A percentile compares a stretch with the other conserved stretches of the same genome.
phyloP scores from a whole-genome alignment of 2,797 vertebrate species.

The Choloepus didactylus region DNA sequence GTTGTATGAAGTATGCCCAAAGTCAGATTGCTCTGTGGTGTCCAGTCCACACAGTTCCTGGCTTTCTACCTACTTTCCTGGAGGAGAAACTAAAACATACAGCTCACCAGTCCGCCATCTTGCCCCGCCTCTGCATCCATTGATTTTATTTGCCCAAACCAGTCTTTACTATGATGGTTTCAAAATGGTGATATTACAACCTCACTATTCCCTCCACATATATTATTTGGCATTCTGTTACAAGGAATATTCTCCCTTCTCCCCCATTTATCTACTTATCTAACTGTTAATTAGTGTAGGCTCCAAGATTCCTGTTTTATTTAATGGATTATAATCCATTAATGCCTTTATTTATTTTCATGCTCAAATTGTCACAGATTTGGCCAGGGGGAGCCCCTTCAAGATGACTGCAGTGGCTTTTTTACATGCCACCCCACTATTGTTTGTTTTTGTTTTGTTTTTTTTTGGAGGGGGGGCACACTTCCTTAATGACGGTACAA shows the following conservation, averaged over 20 bases:
- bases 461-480: not conserved
- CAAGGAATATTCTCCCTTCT: not conserved
- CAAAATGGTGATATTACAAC: not conserved
- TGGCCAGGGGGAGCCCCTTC: not conserved
- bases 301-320: not conserved
- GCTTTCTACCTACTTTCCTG: too few species aligned
- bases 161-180: not conserved
- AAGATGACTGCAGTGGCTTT: not conserved
- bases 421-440: not conserved
- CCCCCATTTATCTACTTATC: not conserved
- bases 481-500: not conserved
- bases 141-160: not conserved
- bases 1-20: too few species aligned
- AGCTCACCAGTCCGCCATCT: too few species aligned
- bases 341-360: not conserved
- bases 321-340: not conserved
- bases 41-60: too few species aligned
- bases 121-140: too few species aligned
- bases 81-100: too few species aligned
- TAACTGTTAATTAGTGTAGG: not conserved
- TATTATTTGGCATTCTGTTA: not conserved
- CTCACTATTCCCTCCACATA: not conserved
- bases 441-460: too few species aligned
- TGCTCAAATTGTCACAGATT: not conserved
- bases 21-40: too few species aligned